Base-by-base conservation (phyloP, 2,113 vertebrate genomes). In the Cheirogaleus medius region DNA sequence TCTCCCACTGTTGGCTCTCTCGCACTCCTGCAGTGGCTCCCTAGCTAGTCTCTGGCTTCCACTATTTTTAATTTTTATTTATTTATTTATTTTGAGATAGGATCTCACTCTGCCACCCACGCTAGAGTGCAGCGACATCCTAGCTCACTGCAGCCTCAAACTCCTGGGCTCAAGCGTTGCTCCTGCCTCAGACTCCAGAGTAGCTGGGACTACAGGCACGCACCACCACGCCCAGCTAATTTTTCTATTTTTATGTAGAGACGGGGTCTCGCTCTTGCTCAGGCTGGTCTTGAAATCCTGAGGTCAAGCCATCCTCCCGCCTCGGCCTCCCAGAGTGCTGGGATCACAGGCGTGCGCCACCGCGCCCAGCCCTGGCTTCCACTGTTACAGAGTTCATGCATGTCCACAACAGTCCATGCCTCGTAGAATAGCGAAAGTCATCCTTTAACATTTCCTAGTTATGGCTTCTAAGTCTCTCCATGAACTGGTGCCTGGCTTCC, bases 371-470 rank as follows among this genome's bases (percentile, higher is more conserved):
- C 82, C 58, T 4, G 18, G 84, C 68, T 27, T 69, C 27, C 37
- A 29, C 82, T 60, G 21, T 56, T 58, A 34, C 69, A 44, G 37
- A 3, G 11, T n/a, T 58, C 71, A 17, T 2, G 27, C 27, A 7
- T 17, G 39, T 11, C 13, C 13, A 1, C 34, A 54, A 20, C 42
- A 60, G 27, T 52, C 54, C 12, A 0, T 7, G 3, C 18, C 2
- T 71, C 86, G 23, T 5, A 68, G 27, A 47, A 32, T 47, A 58
- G 37, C 25, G 52, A 17, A 8, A 58, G 32, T 44, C 27, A 10
- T 25, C 52, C 69, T 47, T 32, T 25, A 96, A 11, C 25, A 12
- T n/a, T 90, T 82, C 39, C 32, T 54, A 12, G 14, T 21, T 7
- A 0, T 47, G 32, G 64, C 76, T 93, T 69, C 94, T 63, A n/a